phyloP scores from a whole-genome alignment of 2,797 vertebrate species.

The Ceryle rudis region DNA sequence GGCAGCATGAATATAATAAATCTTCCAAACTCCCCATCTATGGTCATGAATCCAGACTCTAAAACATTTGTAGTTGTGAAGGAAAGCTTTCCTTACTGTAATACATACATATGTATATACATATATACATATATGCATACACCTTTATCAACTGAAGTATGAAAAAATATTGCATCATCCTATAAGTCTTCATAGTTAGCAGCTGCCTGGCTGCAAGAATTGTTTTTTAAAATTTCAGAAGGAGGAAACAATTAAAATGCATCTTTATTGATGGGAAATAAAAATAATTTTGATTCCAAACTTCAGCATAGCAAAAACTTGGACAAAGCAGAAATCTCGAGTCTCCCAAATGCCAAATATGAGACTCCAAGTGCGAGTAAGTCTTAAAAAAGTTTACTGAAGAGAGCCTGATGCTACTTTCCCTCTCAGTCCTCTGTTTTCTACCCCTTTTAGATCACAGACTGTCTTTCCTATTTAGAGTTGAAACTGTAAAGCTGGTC shows the following conservation, averaged over 20 bases:
- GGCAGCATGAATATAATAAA: background rate
- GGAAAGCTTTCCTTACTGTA: background rate
- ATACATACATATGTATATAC: background rate
- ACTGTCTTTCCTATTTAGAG: background rate
- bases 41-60: background rate
- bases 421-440: background rate
- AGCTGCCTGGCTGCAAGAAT: background rate
- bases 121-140: background rate
- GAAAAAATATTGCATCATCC: background rate
- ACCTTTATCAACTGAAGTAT: background rate
- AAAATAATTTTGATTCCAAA: background rate
- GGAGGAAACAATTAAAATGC: background rate
- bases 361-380: background rate
- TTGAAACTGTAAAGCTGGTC: conserved; percentile 21
- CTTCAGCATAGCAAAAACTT: background rate
- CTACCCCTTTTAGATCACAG: background rate
- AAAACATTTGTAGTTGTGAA: background rate
- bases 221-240: background rate
- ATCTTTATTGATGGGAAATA: background rate
- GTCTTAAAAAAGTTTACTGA: background rate
- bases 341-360: background rate
- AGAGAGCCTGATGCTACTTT: background rate
- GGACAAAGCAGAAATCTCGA: background rate
- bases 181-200: background rate
- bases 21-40: background rate